Percentiles rank a stretch among this genome's conserved stretches.
phyloP scores from a whole-genome alignment of 1,140 invertebrate species.

The Drosophila watanabei region DNA sequence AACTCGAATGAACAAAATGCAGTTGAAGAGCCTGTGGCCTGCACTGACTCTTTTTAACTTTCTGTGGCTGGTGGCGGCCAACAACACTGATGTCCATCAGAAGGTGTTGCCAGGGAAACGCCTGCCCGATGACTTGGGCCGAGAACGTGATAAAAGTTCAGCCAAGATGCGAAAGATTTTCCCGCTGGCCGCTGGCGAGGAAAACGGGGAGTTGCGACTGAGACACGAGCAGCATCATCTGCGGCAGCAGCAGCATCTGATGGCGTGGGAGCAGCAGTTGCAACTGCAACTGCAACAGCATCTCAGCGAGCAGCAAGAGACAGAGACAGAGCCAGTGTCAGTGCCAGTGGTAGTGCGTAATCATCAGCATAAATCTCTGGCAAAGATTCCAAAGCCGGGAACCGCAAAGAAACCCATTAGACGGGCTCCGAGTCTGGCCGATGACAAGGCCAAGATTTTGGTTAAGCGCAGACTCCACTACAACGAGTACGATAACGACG shows the following conservation, averaged over 20 bases:
- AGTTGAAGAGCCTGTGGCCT: slow-evolving; percentile 9
- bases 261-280: slow-evolving; percentile 52
- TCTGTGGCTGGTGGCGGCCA: slow-evolving; percentile 21
- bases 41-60: slow-evolving; percentile 18
- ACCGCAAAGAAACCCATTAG: slow-evolving; percentile 37
- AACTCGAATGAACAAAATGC: slow-evolving; percentile 33
- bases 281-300: slow-evolving; percentile 34
- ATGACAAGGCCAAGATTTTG: slow-evolving; percentile 47
- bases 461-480: slow-evolving; percentile 30
- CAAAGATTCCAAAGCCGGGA: slow-evolving; percentile 12
- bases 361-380: slow-evolving; percentile 73
- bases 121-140: slow-evolving; percentile 47
- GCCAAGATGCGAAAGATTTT: slow-evolving; percentile 34
- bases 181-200: slow-evolving; percentile 14
- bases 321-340: not conserved
- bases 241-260: slow-evolving; percentile 54
- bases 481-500: slow-evolving; percentile 46
- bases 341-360: slow-evolving; percentile 31
- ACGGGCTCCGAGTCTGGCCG: slow-evolving; percentile 19
- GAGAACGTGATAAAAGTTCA: slow-evolving; percentile 61
- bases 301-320: slow-evolving; percentile 21
- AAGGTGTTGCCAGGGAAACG: slow-evolving; percentile 43
- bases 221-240: slow-evolving; percentile 52
- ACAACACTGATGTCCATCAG: slow-evolving; percentile 59
- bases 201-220: slow-evolving; percentile 23